Evolutionary conservation across 1,140 invertebrate species (phyloP), one percentile per base, ranked within the genome.

Genomic region (Drosophila burlai): DNA sequence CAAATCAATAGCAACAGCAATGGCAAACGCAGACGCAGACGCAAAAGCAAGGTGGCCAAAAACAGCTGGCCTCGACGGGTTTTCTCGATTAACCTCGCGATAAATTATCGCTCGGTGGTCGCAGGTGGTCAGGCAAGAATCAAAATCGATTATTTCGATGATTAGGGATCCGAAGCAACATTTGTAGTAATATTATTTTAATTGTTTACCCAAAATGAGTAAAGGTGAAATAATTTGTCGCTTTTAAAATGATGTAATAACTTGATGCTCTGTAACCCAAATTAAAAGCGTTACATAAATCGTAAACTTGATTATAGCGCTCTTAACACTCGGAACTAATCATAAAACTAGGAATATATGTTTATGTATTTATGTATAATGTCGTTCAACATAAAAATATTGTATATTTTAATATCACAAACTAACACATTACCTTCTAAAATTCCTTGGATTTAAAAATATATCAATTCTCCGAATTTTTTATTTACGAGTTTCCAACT

Each of bases 1-100:
- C 83, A 80, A 86, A 86, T 86, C 83, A 86, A 86, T 86, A 82
- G 61, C 67, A 82, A 54, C 46, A 59, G n/a, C 59, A 54, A 62
- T 36, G 43, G 21, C 60, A 62, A 67, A 18, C 21, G 60, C 60
- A 62, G 64, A 24, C 29, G 60, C 60, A 62, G 65, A 24, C 29
- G 60, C 54, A 63, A 50, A 24, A 45, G 29, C 45, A 64, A 71
- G 21, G 29, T 34, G 38, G 72, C 59, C 68, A 62, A 31, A 49
- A 42, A 45, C 71, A 57, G 43, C 40, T 64, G 29, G 38, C 67
- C 67, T 71, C 67, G 67, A 31, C 34, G 29, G n/a, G 29, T 29
- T 57, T 50, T 31, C n/a, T 38, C 38, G 31, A 45, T 45, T 69
- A 29, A 50, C 45, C 26, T 68, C 29, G 31, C 57, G 57, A 62